Percentiles rank a stretch among this genome's conserved stretches.
phyloP scores from a whole-genome alignment of 2,797 vertebrate genomes.

The Tapirus indicus region DNA sequence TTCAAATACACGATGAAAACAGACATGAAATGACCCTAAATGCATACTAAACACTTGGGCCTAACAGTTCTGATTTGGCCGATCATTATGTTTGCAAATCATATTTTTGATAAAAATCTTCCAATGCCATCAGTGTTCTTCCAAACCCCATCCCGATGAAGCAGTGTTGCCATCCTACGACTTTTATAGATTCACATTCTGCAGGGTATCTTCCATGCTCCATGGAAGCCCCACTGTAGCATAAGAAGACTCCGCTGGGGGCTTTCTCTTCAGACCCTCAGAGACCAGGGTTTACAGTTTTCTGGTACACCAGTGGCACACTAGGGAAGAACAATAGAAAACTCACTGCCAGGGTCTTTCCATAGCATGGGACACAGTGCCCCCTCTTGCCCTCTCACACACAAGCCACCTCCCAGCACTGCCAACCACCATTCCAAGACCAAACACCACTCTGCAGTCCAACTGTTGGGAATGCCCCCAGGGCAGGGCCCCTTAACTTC shows the following conservation, averaged over 20 bases:
- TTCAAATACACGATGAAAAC: not conserved
- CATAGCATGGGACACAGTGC: rapidly evolving
- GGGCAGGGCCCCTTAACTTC: not conserved
- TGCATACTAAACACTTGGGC: not conserved
- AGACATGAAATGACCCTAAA: not conserved
- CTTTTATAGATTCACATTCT: not conserved
- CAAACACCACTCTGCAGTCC: not conserved
- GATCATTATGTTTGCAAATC: slow-evolving; percentile 32
- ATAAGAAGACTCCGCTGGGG: slow-evolving; percentile 41
- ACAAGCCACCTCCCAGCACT: not conserved
- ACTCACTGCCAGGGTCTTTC: not conserved
- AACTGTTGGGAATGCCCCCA: not conserved
- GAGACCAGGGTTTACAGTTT: slow-evolving; percentile 94
- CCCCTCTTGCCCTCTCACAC: not conserved
- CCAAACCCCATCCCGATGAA: not conserved
- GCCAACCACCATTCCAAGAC: not conserved
- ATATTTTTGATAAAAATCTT: slow-evolving; percentile 10
- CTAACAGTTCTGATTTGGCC: not conserved
- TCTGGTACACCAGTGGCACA: slow-evolving; percentile 90
- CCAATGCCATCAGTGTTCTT: not conserved
- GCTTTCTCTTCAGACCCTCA: slow-evolving; percentile 89
- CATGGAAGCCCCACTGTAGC: rapidly evolving
- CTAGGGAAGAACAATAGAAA: slow-evolving; percentile 86
- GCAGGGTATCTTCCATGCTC: not conserved
- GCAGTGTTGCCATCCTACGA: not conserved